A percentile compares a stretch with the other conserved stretches of the same genome.
These are phyloP conservation scores for Oppia nitens DNA, from an alignment of 1,140 invertebrate species.

Conservation along the genomic window DNA sequence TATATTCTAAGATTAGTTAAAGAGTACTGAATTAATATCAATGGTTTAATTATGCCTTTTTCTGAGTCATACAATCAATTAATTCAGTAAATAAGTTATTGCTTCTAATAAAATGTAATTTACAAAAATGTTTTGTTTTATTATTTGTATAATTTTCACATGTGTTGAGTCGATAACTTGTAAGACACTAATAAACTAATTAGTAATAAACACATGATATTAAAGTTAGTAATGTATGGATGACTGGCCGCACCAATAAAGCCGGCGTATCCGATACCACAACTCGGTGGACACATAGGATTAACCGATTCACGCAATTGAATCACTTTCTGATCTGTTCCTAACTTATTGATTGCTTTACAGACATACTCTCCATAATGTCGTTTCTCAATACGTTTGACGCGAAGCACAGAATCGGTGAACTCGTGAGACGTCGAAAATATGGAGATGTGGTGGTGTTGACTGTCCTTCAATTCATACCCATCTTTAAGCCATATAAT, in stretches of 20 bases:
- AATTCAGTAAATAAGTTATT: too few species aligned
- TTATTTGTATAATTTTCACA: too few species aligned
- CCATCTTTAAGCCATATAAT: constrained; percentile 74
- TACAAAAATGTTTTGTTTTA: too few species aligned
- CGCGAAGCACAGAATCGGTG: constrained; percentile 65
- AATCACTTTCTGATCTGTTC: constrained; percentile 50
- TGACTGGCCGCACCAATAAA: not conserved
- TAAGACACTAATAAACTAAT: too few species aligned
- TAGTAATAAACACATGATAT: not conserved
- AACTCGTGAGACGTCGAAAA: constrained; percentile 80
- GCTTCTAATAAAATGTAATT: too few species aligned
- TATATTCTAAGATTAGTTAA: too few species aligned
- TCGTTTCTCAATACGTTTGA: constrained; percentile 73
- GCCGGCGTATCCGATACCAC: constrained; percentile 30
- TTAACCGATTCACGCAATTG: constrained; percentile 66
- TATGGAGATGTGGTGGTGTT: constrained; percentile 69
- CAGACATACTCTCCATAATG: constrained; percentile 74
- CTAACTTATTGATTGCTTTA: constrained; percentile 70
- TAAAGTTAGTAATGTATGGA: not conserved
- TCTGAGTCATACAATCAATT: too few species aligned
- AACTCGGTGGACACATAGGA: constrained; percentile 77
- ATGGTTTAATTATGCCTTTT: too few species aligned
- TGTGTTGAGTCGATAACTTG: too few species aligned
- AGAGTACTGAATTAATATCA: too few species aligned
- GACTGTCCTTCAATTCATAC: constrained; percentile 57